Evolutionary conservation across 2,888 invertebrate species (phyloP).

Genomic region (Endomychus coccineus): DNA sequence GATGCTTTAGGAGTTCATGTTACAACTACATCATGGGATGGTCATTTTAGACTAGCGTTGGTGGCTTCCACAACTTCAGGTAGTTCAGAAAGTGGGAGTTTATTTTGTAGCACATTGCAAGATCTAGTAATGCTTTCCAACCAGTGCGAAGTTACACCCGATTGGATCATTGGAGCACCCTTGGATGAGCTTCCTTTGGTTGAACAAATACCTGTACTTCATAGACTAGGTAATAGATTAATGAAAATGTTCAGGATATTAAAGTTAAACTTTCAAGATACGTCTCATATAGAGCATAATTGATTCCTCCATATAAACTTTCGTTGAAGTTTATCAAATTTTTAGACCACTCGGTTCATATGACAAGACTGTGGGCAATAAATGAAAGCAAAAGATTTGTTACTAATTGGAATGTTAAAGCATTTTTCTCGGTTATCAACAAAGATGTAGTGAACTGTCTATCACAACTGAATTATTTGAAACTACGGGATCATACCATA

Average conservation of each 20-base stretch:
- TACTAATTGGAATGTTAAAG: slow-evolving; percentile 67
- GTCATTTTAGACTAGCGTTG: slow-evolving; percentile 50
- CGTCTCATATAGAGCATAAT: too few species aligned
- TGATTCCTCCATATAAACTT: too few species aligned
- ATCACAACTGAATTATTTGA: slow-evolving; percentile 49
- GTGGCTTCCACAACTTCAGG: slow-evolving; percentile 43
- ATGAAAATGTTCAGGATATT: too few species aligned
- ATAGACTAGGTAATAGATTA: slow-evolving; percentile 62
- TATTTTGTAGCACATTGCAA: slow-evolving; percentile 59
- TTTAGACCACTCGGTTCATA: slow-evolving; percentile 71
- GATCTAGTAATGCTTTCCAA: slow-evolving; percentile 65
- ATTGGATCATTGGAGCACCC: slow-evolving; percentile 64
- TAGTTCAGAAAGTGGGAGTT: slow-evolving; percentile 35
- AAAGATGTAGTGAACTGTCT: slow-evolving; percentile 57
- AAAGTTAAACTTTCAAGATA: too few species aligned
- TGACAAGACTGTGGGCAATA: slow-evolving; percentile 69
- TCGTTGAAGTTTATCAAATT: too few species aligned
- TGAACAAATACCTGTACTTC: slow-evolving; percentile 74
- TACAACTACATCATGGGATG: slow-evolving; percentile 75
- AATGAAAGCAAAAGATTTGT: slow-evolving; percentile 65
- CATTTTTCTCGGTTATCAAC: slow-evolving; percentile 63
- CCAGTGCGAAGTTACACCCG: slow-evolving; percentile 65
- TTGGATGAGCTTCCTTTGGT: slow-evolving; percentile 71
- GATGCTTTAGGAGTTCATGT: slow-evolving; percentile 74
- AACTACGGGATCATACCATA: slow-evolving; percentile 55